A percentile compares a stretch with the other conserved stretches of the same genome.
Evolutionary conservation across 2,888 invertebrate species (phyloP).

Genomic region (Micoletzkya japonica): DNA sequence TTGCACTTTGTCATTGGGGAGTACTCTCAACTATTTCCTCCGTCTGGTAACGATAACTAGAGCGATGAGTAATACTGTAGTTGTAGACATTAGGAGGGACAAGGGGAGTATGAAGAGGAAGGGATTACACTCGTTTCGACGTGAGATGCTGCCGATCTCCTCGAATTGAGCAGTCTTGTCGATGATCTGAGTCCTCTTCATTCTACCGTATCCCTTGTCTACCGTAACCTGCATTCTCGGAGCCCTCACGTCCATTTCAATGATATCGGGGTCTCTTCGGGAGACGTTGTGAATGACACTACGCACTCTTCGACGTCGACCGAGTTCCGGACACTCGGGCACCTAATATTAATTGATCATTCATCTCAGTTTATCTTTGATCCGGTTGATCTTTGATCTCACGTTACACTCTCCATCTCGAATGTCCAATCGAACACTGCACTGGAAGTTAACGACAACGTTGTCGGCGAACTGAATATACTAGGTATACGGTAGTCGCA

Average conservation of each 20-base stretch:
- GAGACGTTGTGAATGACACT: not conserved
- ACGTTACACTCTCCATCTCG: constrained; percentile 57
- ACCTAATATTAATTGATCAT: not conserved
- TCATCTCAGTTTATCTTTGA: not conserved
- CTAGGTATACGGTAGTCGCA: not conserved
- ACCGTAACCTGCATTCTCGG: not conserved
- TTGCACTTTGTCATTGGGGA: no score
- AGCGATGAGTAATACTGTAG: not conserved
- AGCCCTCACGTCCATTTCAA: constrained; percentile 4
- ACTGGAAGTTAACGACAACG: constrained; percentile 62
- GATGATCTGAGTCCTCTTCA: not conserved
- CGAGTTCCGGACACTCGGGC: not conserved
- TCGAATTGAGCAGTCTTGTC: no score
- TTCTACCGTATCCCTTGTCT: not conserved
- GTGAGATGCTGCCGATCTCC: not conserved
- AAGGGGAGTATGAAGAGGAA: not conserved
- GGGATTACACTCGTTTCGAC: not conserved
- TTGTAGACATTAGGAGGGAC: not conserved
- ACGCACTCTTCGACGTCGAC: not conserved
- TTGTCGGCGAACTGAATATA: constrained; percentile 50
- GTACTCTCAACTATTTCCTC: no score
- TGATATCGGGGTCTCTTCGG: not conserved
- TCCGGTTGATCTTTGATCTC: not conserved
- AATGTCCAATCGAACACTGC: constrained; percentile 59
- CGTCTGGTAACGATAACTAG: not conserved